Evolutionary conservation across 2,888 invertebrate genomes (phyloP), one percentile per base, ranked within the genome.

Genomic region (Meloe dianella): DNA sequence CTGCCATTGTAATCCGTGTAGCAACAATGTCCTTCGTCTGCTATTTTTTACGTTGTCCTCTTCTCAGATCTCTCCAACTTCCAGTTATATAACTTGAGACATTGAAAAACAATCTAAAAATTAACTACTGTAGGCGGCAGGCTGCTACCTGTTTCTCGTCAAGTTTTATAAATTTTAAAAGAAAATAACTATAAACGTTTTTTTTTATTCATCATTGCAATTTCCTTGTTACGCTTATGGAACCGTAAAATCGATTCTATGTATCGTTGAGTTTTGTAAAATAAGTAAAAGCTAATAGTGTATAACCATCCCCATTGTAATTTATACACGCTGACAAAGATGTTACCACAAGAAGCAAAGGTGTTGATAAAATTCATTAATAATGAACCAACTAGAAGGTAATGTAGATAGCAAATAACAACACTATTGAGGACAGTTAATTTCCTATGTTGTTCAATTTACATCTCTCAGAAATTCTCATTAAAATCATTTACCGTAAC

Each of bases 21-120:
- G 68, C 68, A 68, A 68, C 68, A 68, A 68, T 62, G 65, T 68
- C 68, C 67, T 65, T 64, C 62, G 62, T 51, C 60, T 51, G 51
- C 12, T 51, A 10, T 47, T 20, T 47, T 20, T 3, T 20, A 3
- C 47, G 24, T 22, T 51, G 22, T 22, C 12, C 22, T 51, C 12
- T 4, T 12, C 9, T n/a, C n/a, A 20, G 9, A 47, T 51, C 51
- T n/a, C 5, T 5, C 10, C 47, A 17, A 54, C 60, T 60, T 63
- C 62, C 56, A 66, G 62, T 66, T 66, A 63, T 60, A 29, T 63
- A 30, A 63, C 30, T 22, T 57, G 35, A 35, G 8, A 32, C 2
- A 41, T 8, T 8, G 41, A n/a, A 7, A n/a, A 0, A 41, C 2
- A 32, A 32, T 32, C 0, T 17, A 8, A n/a, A n/a, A 17, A 41